Base-by-base conservation (phyloP, 2,113 vertebrate species). In the Scophthalmus maximus region DNA sequence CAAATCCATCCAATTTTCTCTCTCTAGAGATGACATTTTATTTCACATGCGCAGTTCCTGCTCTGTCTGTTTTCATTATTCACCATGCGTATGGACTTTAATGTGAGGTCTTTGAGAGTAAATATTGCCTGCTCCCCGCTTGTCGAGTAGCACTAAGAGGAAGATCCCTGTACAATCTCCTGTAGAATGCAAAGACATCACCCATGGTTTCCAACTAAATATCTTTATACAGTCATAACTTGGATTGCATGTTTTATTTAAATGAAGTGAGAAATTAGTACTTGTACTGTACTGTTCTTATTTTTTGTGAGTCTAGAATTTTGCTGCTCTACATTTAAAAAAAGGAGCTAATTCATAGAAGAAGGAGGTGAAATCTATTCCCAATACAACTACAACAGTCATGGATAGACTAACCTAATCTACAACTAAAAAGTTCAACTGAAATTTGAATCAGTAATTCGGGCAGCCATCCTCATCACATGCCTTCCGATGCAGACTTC, bases 21-120 rank as follows among this genome's bases (percentile, higher is more conserved):
- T 68, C 83, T 87, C 67, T 61, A 29, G 72, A 78, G 71, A 83
- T 91, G 87, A 91, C 91, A 92, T 93, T 92, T 90, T 81, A 89
- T 91, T 89, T 74, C 71, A 81, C 83, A 65, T 62, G 53, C 83
- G 34, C 47, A 55, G 73, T 57, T 69, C 20, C 66, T 77, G 56
- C 60, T 70, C 68, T 38, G 50, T 83, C 71, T n/a, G 50, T 78
- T 85, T 80, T 81, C 75, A 74, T 46, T 53, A 73, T 73, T 87
- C 68, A 88, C 90, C 83, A 79, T 68, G 79, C 65, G 86, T 70
- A 69, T 55, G 87, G 79, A 84, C 79, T 73, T 73, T 67, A 78
- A 76, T 55, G 25, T 52, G 46, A 61, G 15, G n/a, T 60, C 8
- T 42, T 29, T 50, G 40, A 47, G 22, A 68, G 68, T 61, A 56